Evolutionary conservation across 2,888 invertebrate genomes (phyloP).

Genomic region (Drosophila anomelani): DNA sequence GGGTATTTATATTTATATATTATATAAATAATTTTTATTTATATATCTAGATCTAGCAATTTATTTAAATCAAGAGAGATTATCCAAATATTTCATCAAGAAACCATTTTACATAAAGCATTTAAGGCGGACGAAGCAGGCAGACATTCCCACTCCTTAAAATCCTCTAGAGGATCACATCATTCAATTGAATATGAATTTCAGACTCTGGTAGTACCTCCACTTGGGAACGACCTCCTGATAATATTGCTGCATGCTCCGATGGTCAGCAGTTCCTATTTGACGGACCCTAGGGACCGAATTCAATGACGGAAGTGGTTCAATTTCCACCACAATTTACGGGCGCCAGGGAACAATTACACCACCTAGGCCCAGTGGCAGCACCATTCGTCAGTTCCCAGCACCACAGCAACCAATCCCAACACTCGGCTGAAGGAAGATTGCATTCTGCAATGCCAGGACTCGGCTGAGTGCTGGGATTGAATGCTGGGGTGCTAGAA

Average conservation of each 20-base stretch:
- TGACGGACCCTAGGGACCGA: constrained; percentile 12
- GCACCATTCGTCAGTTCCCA: background rate
- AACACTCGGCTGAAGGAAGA: constrained; percentile 1
- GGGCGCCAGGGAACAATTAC: constrained; percentile 48
- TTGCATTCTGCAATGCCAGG: background rate
- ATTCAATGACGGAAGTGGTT: constrained; percentile 29
- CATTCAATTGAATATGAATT: background rate
- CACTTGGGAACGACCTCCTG: too few relatives aligned
- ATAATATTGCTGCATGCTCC: too few relatives aligned
- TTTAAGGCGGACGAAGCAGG: too few relatives aligned
- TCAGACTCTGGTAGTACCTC: background rate
- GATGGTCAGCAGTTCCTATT: too few relatives aligned
- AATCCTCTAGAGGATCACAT: background rate
- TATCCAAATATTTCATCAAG: too few relatives aligned
- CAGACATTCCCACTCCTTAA: too few relatives aligned
- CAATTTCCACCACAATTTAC: constrained; percentile 48
- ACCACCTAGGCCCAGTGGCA: constrained; percentile 22
- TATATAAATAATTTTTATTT: too few relatives aligned
- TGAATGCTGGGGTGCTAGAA: background rate
- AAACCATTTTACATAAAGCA: too few relatives aligned
- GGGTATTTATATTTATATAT: too few relatives aligned
- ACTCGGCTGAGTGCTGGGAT: background rate
- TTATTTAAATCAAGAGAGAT: too few relatives aligned
- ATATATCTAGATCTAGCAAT: too few relatives aligned
- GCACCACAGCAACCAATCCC: constrained; percentile 26